These are phyloP conservation scores for Hemichromis elongatus DNA, from an alignment of 2,113 vertebrate genomes.

Conservation along the genomic window DNA sequence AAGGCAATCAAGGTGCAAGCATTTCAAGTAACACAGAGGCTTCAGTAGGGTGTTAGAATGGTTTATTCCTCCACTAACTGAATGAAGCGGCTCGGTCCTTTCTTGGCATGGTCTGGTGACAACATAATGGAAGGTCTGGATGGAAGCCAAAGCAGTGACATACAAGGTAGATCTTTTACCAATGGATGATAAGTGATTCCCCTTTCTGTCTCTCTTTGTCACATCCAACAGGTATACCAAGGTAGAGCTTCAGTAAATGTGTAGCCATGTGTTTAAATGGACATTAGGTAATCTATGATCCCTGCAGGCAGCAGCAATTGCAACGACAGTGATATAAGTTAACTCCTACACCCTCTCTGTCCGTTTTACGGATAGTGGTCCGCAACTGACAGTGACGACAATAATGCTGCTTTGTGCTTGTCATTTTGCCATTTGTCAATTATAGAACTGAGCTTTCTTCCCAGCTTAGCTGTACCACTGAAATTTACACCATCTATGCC, in stretches of 20 bases:
- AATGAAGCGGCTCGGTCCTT: background rate
- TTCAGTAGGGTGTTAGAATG: background rate
- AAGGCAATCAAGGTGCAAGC: background rate
- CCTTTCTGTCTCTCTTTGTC: constrained; percentile 11
- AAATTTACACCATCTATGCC: background rate
- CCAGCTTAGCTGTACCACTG: accelerated
- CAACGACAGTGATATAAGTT: background rate
- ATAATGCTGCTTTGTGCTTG: background rate
- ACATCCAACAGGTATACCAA: background rate
- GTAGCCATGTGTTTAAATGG: background rate
- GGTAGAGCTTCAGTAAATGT: background rate
- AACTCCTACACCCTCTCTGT: background rate
- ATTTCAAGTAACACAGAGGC: background rate
- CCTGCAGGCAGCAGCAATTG: background rate
- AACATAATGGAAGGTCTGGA: constrained; percentile 39
- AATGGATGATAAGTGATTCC: background rate
- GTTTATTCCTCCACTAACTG: background rate
- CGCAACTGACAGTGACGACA: background rate
- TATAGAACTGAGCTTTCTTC: background rate
- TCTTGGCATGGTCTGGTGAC: constrained; percentile 30
- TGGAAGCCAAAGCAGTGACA: constrained; percentile 23
- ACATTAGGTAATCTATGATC: constrained; percentile 7
- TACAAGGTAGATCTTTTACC: background rate
- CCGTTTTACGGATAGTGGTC: background rate
- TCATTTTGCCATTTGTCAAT: background rate